These are phyloP conservation scores for Carollia perspicillata DNA, from an alignment of 2,113 vertebrate genomes.

Conservation along the genomic window DNA sequence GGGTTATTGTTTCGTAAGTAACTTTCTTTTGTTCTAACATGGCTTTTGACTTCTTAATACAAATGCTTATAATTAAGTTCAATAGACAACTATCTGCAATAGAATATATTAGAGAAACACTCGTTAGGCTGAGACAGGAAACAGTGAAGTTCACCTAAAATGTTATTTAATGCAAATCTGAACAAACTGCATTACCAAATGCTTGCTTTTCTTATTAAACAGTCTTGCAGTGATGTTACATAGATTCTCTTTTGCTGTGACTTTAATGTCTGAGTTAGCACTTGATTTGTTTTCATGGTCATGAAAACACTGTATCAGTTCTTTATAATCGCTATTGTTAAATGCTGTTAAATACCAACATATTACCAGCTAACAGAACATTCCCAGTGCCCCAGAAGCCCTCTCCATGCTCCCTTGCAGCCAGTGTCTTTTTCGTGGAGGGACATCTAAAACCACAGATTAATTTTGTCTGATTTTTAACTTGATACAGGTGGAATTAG, in stretches of 20 bases:
- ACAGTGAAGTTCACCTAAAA: not conserved
- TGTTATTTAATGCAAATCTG: constrained; percentile 1
- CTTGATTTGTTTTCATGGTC: not conserved
- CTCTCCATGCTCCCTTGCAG: not conserved
- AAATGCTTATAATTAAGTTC: not conserved
- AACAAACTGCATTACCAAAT: not conserved
- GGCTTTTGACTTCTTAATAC: not conserved
- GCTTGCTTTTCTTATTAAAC: not conserved
- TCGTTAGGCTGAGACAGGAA: not conserved
- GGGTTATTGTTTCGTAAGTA: not conserved
- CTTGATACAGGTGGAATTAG: not conserved
- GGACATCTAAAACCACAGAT: not conserved
- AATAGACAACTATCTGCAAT: not conserved
- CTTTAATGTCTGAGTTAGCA: not conserved
- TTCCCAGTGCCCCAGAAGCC: not conserved
- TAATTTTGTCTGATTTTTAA: not conserved
- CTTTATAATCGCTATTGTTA: not conserved
- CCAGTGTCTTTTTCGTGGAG: not conserved
- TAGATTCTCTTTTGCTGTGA: not conserved
- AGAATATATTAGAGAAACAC: not conserved
- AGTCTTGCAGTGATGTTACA: not conserved
- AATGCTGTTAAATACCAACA: not conserved
- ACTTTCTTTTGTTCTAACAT: not conserved
- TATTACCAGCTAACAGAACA: not conserved
- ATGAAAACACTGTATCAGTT: not conserved